Evolutionary conservation across 2,113 vertebrate genomes (phyloP), one percentile per base, ranked within the genome.

Genomic region (Pterophyllum scalare): DNA sequence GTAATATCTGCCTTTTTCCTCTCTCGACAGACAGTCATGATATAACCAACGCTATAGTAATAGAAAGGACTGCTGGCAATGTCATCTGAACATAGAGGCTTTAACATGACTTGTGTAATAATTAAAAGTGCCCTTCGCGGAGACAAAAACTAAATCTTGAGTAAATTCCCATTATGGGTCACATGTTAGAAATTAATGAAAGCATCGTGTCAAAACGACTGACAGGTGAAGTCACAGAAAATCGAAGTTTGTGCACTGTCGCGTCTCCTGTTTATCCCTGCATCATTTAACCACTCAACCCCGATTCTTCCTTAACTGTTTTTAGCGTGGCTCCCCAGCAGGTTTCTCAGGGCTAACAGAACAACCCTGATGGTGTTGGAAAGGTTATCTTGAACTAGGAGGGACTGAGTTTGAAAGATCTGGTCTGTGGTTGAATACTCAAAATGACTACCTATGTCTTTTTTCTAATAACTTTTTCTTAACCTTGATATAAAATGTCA

Each of bases 51-150:
- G 22, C 19, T n/a, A 33, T n/a, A 33, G 14, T 80, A 52, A 49
- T 40, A 60, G 28, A 82, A 43, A 72, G 70, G 75, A 83, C 81
- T 77, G 24, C 76, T 14, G 81, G 67, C 89, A 90, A 85, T 83
- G 88, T 85, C 89, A 88, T 54, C 59, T 20, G 58, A 80, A 79
- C 52, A 59, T 79, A 22, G 58, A 19, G 9, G 35, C 56, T 52
- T 74, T 77, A 60, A 84, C 80, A 60, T 85, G 91, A 89, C 82
- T 67, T 40, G 80, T 20, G 65, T 85, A 56, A 28, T 61, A 75
- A 85, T 84, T 38, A 35, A 64, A 64, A 22, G 67, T 74, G 80
- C 40, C 80, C 80, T 85, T 85, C 33, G 2, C 59, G 72, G 56
- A 64, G 56, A 60, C 57, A 65, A 85, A 84, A 74, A 52, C 24